These are phyloP conservation scores for Heliconius himera DNA, from an alignment of 1,140 invertebrate species.

Conservation along the genomic window DNA sequence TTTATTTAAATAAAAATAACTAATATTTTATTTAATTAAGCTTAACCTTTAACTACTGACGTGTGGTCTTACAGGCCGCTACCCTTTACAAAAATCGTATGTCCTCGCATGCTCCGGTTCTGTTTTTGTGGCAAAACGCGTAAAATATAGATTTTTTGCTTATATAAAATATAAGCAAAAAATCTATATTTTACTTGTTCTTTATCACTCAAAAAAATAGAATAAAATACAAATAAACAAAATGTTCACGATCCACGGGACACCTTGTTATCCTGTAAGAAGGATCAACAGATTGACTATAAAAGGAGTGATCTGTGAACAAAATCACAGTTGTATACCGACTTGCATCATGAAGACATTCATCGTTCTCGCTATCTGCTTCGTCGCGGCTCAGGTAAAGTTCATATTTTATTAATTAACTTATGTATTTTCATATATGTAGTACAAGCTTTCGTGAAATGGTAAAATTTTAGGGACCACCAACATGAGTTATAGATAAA, in stretches of 20 bases:
- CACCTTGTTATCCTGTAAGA: constrained; percentile 31
- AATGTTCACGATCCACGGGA: constrained; percentile 48
- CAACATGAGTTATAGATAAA: no score
- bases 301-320: constrained; percentile 41
- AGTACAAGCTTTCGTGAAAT: no score
- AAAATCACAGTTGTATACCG: constrained; percentile 32
- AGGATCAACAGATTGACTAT: constrained; percentile 37
- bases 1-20: no score
- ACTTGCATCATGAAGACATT: constrained; percentile 62
- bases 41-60: no score
- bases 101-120: no score
- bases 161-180: not conserved
- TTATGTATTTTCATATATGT: not conserved
- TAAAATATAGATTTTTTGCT: no score
- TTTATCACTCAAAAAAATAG: not conserved
- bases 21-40: no score
- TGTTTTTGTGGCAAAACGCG: no score
- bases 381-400: constrained; percentile 45
- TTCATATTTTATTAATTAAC: not conserved
- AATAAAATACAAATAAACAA: constrained; percentile 34
- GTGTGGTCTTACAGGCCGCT: no score
- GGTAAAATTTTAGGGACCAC: no score
- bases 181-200: not conserved
- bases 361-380: constrained; percentile 39
- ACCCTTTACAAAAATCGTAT: no score